These are phyloP conservation scores for Eublepharis macularius DNA, from an alignment of 2,113 vertebrate genomes.

Conservation along the genomic window DNA sequence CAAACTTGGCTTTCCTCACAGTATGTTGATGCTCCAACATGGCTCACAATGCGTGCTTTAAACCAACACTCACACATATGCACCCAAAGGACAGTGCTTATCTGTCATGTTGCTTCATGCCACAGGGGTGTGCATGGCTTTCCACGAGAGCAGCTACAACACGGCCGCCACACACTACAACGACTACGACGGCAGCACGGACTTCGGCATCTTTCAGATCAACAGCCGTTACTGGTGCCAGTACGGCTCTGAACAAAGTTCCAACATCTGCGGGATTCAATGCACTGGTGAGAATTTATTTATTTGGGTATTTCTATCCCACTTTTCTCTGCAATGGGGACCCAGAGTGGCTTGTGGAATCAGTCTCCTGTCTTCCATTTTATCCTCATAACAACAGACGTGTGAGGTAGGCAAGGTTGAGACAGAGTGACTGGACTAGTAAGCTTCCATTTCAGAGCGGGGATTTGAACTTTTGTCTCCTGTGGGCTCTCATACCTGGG, in stretches of 20 bases:
- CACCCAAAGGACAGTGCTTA: not conserved
- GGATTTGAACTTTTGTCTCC: no score
- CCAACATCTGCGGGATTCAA: not conserved
- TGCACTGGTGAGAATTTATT: not conserved
- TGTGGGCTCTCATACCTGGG: no score
- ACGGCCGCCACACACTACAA: slow-evolving; percentile 32
- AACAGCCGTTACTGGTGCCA: slow-evolving; percentile 62
- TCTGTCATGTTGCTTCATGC: not conserved
- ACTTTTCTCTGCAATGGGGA: no score
- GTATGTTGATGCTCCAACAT: no score
- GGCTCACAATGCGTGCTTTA: not conserved
- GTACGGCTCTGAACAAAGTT: not conserved
- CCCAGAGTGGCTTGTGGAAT: no score
- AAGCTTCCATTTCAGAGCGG: no score
- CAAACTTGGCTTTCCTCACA: no score
- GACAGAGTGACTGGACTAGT: no score
- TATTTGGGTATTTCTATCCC: not conserved
- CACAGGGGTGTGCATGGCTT: slow-evolving; percentile 51
- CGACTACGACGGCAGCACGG: slow-evolving; percentile 27
- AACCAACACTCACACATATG: not conserved
- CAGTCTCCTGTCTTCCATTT: no score
- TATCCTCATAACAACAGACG: no score
- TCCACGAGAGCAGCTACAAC: slow-evolving; percentile 45
- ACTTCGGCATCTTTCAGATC: slow-evolving; percentile 66
- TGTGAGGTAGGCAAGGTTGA: no score